A percentile compares a stretch with the other conserved stretches of the same genome.
Conservation (phyloP, 2,113 vertebrate genomes). For the Xiphophorus couchianus region DNA sequence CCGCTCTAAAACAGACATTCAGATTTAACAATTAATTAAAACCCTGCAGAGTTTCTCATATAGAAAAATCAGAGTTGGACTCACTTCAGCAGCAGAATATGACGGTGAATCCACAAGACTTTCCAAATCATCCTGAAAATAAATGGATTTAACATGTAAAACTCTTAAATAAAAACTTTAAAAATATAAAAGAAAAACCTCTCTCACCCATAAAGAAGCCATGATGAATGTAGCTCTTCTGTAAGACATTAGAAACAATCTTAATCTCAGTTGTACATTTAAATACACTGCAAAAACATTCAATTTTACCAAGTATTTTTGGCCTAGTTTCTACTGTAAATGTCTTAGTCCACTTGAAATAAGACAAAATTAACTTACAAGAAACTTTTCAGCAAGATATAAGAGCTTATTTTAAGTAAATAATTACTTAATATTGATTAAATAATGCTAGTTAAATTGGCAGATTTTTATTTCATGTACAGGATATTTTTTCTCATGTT, state of each 20-base stretch:
- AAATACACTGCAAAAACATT: background rate
- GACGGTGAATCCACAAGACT: slow-evolving; percentile 14
- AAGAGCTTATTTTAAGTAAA: too few species aligned
- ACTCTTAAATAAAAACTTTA: background rate
- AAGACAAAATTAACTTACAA: too few species aligned
- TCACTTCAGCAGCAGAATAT: slow-evolving; percentile 15
- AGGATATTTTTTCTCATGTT: too few species aligned
- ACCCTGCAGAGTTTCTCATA: background rate
- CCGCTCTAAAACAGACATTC: slow-evolving; percentile 59
- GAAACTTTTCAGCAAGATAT: too few species aligned
- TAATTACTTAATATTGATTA: too few species aligned
- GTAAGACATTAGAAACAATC: background rate
- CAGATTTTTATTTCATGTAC: too few species aligned
- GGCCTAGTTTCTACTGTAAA: too few species aligned
- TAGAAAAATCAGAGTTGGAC: fast-evolving
- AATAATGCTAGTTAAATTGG: too few species aligned
- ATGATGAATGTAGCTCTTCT: slow-evolving; percentile 35
- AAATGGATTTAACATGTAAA: background rate
- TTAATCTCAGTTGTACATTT: background rate
- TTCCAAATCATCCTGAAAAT: slow-evolving; percentile 59
- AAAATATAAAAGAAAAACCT: background rate
- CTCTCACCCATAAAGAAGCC: slow-evolving; percentile 59
- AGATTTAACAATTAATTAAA: background rate
- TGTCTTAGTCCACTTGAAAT: too few species aligned
- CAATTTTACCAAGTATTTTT: too few species aligned